Evolutionary conservation across 2,797 vertebrate species (phyloP).

Genomic region (Melanotaenia boesemani): DNA sequence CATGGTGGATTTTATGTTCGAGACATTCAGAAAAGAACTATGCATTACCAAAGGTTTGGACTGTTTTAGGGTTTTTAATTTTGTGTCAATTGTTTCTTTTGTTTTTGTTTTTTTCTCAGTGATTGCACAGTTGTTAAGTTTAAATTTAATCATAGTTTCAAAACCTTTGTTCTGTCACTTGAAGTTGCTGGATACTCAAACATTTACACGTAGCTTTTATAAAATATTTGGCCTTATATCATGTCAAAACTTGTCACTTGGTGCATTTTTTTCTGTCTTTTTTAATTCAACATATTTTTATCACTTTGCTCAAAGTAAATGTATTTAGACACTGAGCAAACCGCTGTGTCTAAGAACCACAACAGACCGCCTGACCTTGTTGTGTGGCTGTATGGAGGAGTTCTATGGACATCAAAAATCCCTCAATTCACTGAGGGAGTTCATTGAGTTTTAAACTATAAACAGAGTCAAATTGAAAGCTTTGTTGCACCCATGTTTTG

Average conservation of each 20-base stretch:
- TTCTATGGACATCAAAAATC: background rate
- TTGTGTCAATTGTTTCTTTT: slow-evolving; percentile 2
- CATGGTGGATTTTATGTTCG: slow-evolving; percentile 9
- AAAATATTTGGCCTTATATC: slow-evolving; percentile 61
- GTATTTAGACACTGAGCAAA: slow-evolving; percentile 17
- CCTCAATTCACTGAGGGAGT: background rate
- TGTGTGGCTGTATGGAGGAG: background rate
- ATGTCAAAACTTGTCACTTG: slow-evolving; percentile 32
- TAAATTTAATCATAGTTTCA: slow-evolving; percentile 23
- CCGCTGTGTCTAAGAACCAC: slow-evolving; percentile 27
- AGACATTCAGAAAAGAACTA: slow-evolving; percentile 78
- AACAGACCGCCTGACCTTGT: slow-evolving; percentile 11
- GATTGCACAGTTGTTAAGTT: slow-evolving; percentile 21
- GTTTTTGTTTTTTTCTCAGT: background rate
- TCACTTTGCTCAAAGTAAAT: slow-evolving; percentile 8
- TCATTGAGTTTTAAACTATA: background rate
- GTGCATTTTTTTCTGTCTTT: slow-evolving; percentile 36
- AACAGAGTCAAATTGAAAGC: background rate
- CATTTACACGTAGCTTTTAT: slow-evolving; percentile 38
- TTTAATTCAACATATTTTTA: background rate
- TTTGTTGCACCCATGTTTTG: slow-evolving; percentile 41
- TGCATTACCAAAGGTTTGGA: slow-evolving; percentile 86
- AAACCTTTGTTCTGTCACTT: slow-evolving; percentile 27
- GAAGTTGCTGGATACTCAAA: slow-evolving; percentile 53
- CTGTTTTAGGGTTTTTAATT: slow-evolving; percentile 69